Evolutionary conservation across 2,888 invertebrate species (phyloP).

Genomic region (Limnephilus rhombicus): DNA sequence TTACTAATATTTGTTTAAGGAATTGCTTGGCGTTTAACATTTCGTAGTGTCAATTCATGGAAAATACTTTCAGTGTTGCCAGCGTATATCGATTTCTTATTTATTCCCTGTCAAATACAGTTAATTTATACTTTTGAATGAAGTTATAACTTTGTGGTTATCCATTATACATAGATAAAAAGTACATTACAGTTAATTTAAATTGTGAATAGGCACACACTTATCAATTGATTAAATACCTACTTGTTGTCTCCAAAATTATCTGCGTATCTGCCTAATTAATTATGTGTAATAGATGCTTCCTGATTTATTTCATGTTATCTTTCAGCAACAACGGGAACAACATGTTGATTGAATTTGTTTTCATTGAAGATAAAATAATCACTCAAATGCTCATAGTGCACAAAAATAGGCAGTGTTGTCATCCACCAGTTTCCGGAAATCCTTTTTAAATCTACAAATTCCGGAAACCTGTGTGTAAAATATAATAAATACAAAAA

Average conservation of each 20-base stretch:
- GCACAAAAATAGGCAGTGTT: not conserved
- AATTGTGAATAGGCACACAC: not conserved
- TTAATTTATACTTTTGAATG: not conserved
- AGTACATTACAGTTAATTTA: not conserved
- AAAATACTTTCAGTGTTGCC: no score
- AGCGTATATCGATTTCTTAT: no score
- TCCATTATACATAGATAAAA: no score
- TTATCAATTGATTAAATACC: not conserved
- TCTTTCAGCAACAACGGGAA: not conserved
- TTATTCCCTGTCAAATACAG: not conserved
- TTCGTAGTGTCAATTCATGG: no score
- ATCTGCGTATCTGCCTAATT: not conserved
- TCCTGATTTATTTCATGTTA: not conserved
- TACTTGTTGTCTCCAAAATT: not conserved
- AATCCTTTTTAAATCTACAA: not conserved
- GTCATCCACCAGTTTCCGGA: not conserved
- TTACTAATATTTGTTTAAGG: no score
- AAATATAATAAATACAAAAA: no score
- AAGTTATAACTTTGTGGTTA: no score
- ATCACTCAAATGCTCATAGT: not conserved
- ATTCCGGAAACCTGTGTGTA: not conserved
- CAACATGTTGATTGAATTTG: not conserved
- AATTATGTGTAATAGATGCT: no score
- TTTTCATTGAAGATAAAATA: not conserved
- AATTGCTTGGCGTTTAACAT: no score